Evolutionary conservation across 2,113 vertebrate genomes (phyloP).

Genomic region (Pygoscelis antarcticus): DNA sequence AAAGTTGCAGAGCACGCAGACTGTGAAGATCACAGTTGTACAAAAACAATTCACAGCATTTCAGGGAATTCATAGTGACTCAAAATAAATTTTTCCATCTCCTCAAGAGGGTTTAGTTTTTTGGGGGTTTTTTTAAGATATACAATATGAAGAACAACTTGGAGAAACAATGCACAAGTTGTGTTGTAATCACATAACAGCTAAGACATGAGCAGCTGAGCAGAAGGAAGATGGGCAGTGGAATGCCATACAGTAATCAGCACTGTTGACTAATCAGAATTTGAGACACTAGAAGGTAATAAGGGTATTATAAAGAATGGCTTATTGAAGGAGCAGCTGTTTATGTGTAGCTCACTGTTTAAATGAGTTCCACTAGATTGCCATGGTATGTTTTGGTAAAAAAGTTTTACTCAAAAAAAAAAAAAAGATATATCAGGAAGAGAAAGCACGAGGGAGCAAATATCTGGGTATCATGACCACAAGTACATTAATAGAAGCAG

Average conservation of each 20-base stretch:
- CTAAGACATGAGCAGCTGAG: conserved; percentile 93
- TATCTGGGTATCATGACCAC: conserved; percentile 38
- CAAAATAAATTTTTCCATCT: background rate
- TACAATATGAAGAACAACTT: conserved; percentile 80
- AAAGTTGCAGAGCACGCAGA: background rate
- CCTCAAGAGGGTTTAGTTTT: conserved; percentile 49
- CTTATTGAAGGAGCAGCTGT: conserved; percentile 98
- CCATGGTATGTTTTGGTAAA: conserved; percentile 77
- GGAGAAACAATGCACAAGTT: conserved; percentile 93
- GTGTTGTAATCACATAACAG: conserved; percentile 84
- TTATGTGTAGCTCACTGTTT: conserved; percentile 87
- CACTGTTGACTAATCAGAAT: conserved; percentile 99
- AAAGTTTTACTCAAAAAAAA: conserved; percentile 72
- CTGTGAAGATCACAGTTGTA: background rate
- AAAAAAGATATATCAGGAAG: background rate
- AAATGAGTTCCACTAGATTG: conserved; percentile 80
- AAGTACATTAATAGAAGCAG: conserved; percentile 11
- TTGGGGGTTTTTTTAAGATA: conserved; percentile 68
- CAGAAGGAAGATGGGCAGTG: conserved; percentile 91
- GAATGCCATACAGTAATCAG: conserved; percentile 95
- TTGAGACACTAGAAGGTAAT: conserved; percentile 98
- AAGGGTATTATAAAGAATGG: conserved; percentile 94
- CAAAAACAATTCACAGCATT: background rate
- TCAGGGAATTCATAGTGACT: background rate
- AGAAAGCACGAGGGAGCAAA: conserved; percentile 52